Evolutionary conservation across 2,113 vertebrate genomes (phyloP), one percentile per base, ranked within the genome.

Genomic region (Aldabrachelys gigantea): DNA sequence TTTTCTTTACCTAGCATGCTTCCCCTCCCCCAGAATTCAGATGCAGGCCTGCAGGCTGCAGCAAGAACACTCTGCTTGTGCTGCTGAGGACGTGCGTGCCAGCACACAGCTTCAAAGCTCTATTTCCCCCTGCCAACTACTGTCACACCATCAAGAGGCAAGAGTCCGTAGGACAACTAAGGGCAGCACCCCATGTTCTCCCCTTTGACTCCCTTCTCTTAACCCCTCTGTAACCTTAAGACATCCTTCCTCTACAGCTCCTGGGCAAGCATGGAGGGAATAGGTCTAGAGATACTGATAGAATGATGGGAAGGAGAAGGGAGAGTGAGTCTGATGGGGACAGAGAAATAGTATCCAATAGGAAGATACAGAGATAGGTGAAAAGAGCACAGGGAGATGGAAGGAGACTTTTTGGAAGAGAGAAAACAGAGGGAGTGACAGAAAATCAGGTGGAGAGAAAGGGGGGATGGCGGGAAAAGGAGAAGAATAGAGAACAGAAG

Each of bases 71-170:
- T 29, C 87, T 50, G 0, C 65, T 72, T 21, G 27, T 21, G 11
- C n/a, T 5, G 41, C 87, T 5, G 90, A 78, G 95, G 95, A 98
- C 91, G 92, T 98, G 98, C 94, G 24, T 3, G 72, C 1, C 56
- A 2, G 54, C 97, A 94, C 38, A 90, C 88, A 56, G 92, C 93
- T 86, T 52, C 75, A 87, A 4, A 52, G 76, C 75, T 62, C 80
- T 75, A 57, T 59, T 78, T 76, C 90, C 90, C 85, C 50, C 4
- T 22, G 87, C 79, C 76, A 89, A 80, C 92, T 91, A 31, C 76
- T 49, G 56, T n/a, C 85, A 92, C 87, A 62, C 72, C 8, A 82
- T 94, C 82, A 53, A 76, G 91, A 47, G 76, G 35, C 84, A 93
- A 57, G 29, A 93, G 5, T 92, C 59, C 82, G 79, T 89, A 27